Conservation (phyloP, 2,113 vertebrate species). For the Trochalopteron elliotii region DNA sequence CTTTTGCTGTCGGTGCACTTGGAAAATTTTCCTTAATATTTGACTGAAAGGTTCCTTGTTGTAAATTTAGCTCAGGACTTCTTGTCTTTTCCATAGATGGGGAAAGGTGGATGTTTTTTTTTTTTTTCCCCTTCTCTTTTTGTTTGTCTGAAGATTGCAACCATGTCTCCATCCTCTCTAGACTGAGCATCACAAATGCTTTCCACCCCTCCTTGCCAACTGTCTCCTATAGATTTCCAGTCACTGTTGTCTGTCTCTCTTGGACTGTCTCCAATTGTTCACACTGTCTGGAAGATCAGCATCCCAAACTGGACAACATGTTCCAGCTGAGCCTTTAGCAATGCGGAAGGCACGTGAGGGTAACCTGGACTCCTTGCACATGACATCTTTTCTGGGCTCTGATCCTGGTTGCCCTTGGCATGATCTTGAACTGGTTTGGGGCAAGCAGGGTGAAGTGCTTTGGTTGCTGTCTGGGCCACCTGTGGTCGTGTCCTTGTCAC, state of each 20-base stretch:
- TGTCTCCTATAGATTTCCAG: conserved; percentile 43
- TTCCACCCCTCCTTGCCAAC: background rate
- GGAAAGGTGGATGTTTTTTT: background rate
- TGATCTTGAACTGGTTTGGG: background rate
- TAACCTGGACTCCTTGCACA: accelerated
- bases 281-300: background rate
- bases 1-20: background rate
- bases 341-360: background rate
- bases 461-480: background rate
- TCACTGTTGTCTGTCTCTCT: conserved; percentile 18
- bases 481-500: background rate
- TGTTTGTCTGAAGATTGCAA: background rate
- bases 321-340: background rate
- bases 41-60: background rate
- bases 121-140: background rate
- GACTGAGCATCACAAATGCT: background rate
- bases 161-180: background rate
- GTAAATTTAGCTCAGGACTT: background rate
- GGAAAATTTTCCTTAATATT: background rate
- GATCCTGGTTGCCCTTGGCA: background rate
- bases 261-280: conserved; percentile 20
- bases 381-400: background rate
- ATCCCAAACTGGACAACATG: background rate
- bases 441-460: background rate
- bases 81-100: background rate